Base-by-base conservation (phyloP, 2,888 invertebrate genomes). In the Orchesella flavescens region DNA sequence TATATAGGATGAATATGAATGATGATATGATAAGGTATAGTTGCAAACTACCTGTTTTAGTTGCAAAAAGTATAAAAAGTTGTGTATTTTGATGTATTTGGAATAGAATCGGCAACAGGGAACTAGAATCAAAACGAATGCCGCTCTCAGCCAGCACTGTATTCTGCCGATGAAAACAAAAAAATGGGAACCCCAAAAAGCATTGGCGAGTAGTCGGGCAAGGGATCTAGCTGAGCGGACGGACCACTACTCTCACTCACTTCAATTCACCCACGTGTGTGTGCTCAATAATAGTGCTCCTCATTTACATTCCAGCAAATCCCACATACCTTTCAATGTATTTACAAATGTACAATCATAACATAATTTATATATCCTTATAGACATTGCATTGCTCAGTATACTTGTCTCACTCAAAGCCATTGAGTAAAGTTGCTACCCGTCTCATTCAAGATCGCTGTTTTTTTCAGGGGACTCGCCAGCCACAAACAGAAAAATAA, bases 101-200 rank as follows among this genome's bases (percentile, higher is more conserved):
- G n/a, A n/a, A n/a, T n/a, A 44, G 57, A 69, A 63, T 80, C 80
- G 80, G 80, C 80, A 80, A 53, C n/a, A 73, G 63, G 85, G 81
- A 81, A 86, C 84, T 86, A 86, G 82, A 84, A 78, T 86, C 86
- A 86, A 86, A 86, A 76, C 65, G 63, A 84, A 84, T 86, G 84
- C 86, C 86, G 86, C 86, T 83, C 78, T 83, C 75, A 84, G 82
- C 78, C 74, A 77, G 66, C 59, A 34, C 15, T 69, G 85, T 86
- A 69, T 84, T 82, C 84, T 86, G 85, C 85, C 84, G 84, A 61
- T 43, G 71, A 68, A 69, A 84, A 84, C 73, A 79, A 84, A 83
- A 83, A 76, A 72, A 73, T 63, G 19, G n/a, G 12, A 34, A 10
- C 0, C 19, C n/a, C 1, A 49, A 12, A 43, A 19, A 24, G 1